These are phyloP conservation scores for Solenopsis fugax DNA, from an alignment of 1,140 invertebrate species.

Conservation along the genomic window DNA sequence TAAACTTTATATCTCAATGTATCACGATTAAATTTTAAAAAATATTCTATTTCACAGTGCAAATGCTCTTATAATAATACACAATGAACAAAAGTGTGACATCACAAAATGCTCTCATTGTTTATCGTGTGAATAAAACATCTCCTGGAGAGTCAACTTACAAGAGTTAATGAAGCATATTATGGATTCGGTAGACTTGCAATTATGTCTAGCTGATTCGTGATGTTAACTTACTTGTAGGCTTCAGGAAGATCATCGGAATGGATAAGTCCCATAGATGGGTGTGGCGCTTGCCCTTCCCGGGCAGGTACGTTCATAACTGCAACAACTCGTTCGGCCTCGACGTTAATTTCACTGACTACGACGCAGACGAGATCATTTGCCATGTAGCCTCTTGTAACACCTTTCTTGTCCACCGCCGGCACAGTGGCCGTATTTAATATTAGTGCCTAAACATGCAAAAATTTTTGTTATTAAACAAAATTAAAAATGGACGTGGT, in stretches of 20 bases:
- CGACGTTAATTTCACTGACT: conserved; percentile 94
- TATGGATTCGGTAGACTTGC: conserved; percentile 60
- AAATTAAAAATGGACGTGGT: neutral
- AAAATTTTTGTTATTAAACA: conserved; percentile 14
- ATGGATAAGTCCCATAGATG: conserved; percentile 93
- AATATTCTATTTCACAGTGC: conserved; percentile 61
- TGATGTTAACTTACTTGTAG: conserved; percentile 92
- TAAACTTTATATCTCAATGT: conserved; percentile 59
- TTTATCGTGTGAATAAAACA: conserved; percentile 63
- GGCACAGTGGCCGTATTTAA: conserved; percentile 88
- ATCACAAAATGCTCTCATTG: conserved; percentile 70
- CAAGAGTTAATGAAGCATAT: conserved; percentile 72
- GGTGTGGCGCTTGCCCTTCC: conserved; percentile 90
- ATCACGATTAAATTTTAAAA: conserved; percentile 47
- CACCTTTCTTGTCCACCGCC: conserved; percentile 93
- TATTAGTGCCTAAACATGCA: conserved; percentile 82
- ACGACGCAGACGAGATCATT: conserved; percentile 96
- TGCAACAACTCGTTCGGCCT: conserved; percentile 94
- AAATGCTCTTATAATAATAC: conserved; percentile 68
- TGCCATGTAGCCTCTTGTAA: conserved; percentile 91
- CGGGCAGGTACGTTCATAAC: conserved; percentile 93
- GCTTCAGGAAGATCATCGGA: conserved; percentile 94
- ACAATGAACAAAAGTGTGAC: conserved; percentile 66
- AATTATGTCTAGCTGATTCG: conserved; percentile 69
- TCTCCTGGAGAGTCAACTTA: conserved; percentile 67